phyloP scores from a whole-genome alignment of 2,113 vertebrate species.

The Lamprologus ornatipinnis region DNA sequence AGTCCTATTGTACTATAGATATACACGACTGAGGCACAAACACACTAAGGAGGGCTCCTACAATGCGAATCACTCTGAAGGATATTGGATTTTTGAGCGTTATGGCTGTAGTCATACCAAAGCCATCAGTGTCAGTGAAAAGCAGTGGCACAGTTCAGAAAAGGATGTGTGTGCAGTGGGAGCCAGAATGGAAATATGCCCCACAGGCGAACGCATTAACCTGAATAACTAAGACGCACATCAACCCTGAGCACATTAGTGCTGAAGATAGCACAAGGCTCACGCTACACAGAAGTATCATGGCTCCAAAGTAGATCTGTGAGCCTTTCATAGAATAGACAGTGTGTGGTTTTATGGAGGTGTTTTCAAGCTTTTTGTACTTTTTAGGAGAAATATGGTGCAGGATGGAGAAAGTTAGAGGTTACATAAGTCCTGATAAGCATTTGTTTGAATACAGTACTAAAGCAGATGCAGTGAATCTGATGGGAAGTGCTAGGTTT shows the following conservation, averaged over 20 bases:
- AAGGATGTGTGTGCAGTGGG: conserved; percentile 23
- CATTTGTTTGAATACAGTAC: neutral
- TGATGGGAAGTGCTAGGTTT: neutral
- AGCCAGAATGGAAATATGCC: conserved; percentile 51
- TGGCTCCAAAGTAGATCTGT: neutral
- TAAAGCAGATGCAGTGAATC: neutral
- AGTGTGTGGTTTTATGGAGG: neutral
- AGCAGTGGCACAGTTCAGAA: conserved; percentile 20
- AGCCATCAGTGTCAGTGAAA: conserved; percentile 27
- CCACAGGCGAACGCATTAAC: conserved; percentile 56
- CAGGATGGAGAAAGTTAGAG: neutral
- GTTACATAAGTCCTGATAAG: neutral
- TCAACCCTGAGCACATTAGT: conserved; percentile 15
- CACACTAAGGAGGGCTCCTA: neutral
- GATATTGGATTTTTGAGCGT: conserved; percentile 10
- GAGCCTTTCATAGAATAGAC: neutral
- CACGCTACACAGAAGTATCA: neutral
- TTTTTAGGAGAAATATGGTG: neutral
- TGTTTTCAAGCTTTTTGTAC: neutral
- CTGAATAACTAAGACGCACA: conserved; percentile 58
- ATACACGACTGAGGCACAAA: neutral
- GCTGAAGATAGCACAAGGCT: conserved; percentile 26
- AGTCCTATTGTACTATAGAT: neutral
- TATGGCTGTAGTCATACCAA: conserved; percentile 12
- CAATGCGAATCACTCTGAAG: neutral